Base-by-base conservation (phyloP, 2,888 invertebrate genomes). In the Pecten maximus region DNA sequence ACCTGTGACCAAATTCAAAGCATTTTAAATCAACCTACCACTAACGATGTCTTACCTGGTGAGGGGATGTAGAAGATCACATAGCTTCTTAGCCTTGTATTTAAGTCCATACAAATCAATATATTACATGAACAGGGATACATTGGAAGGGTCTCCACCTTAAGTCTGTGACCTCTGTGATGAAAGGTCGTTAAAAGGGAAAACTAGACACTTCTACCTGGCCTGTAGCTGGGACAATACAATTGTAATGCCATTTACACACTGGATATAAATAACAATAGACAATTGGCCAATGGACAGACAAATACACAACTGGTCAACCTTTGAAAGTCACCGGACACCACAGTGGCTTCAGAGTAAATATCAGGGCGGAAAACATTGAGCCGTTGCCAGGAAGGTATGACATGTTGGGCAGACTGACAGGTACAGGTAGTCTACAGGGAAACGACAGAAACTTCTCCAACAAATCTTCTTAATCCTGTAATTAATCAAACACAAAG, bases 161-260 rank as follows among this genome's bases (percentile, higher is more conserved):
- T 35, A n/a, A 28, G 74, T 74, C 74, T 8, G 74, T 74, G 74
- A 74, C 74, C 74, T 74, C 10, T 74, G 35, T 35, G 8, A 35
- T 35, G 12, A 35, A 74, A 28, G 35, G 35, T 74, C 74, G 15
- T 2, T 54, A 54, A 54, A 44, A 54, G 50, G 50, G 19, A 54
- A 19, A 19, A 23, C 50, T 16, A 74, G 19, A 35, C 0, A 28
- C 10, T 28, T 2, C 35, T 35, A 35, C 10, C 74, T 35, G 3
- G 74, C 74, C 74, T 35, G 8, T 28, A 10, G 74, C 35, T 23
- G 8, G 28, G 74, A 74, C 74, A 74, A 74, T 28, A 74, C 74
- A 74, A 74, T 74, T 74, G 74, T 74, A 74, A 74, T 74, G 74
- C 28, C 74, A 74, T 74, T 74, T 74, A 74, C 74, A n/a, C n/a